Evolutionary conservation across 2,797 vertebrate genomes (phyloP).

Genomic region (Odontamblyopus rebecca): DNA sequence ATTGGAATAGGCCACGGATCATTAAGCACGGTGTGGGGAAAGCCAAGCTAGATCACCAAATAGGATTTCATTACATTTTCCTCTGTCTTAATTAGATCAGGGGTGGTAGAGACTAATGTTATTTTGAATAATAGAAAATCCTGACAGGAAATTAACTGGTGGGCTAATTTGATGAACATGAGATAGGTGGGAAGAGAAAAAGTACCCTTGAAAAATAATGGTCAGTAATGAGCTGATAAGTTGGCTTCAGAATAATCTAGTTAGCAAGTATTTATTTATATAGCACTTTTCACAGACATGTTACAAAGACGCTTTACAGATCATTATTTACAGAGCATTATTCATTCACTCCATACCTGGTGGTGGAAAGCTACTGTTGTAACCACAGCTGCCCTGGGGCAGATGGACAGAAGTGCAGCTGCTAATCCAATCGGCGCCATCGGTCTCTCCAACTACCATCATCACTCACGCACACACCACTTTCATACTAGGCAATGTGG

Average conservation of each 20-base stretch:
- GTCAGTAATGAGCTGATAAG: slow-evolving; percentile 13
- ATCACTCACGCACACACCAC: no score
- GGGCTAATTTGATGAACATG: slow-evolving; percentile 46
- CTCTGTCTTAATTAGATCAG: slow-evolving; percentile 63
- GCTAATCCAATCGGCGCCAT: no score
- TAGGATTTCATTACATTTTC: slow-evolving; percentile 67
- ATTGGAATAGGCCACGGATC: slow-evolving; percentile 58
- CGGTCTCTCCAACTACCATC: no score
- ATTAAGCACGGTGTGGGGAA: slow-evolving; percentile 57
- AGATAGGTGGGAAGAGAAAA: slow-evolving; percentile 36
- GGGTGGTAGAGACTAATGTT: slow-evolving; percentile 53
- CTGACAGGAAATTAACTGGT: slow-evolving; percentile 49
- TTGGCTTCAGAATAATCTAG: not conserved
- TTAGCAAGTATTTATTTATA: not conserved
- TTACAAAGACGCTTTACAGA: no score
- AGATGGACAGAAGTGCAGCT: no score
- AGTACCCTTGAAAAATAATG: slow-evolving; percentile 17
- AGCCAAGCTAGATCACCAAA: slow-evolving; percentile 50
- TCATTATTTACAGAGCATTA: no score
- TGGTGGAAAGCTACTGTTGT: no score
- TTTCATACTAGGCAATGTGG: no score
- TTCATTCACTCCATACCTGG: no score
- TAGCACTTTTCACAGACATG: no score
- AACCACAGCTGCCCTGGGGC: no score
- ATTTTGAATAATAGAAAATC: slow-evolving; percentile 60